A percentile compares a stretch with the other conserved stretches of the same genome.
phyloP scores from a whole-genome alignment of 2,113 vertebrate genomes.

The Onychostruthus taczanowskii region DNA sequence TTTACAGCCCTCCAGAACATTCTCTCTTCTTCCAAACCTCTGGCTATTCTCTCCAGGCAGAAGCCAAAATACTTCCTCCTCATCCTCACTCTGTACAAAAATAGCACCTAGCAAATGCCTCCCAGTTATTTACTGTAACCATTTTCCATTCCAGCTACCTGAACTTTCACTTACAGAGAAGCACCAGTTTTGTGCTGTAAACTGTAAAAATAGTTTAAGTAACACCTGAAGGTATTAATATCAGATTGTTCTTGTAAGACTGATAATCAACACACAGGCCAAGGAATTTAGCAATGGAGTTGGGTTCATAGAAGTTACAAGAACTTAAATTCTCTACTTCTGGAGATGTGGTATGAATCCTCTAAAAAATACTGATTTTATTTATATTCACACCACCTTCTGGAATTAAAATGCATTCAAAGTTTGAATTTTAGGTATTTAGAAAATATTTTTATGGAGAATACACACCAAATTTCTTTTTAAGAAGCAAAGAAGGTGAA shows the following conservation, averaged over 20 bases:
- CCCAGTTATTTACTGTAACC: neutral
- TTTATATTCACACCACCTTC: neutral
- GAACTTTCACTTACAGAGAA: neutral
- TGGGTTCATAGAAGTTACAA: neutral
- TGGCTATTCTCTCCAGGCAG: neutral
- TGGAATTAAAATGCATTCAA: neutral
- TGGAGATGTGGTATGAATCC: neutral
- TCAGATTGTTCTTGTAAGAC: neutral
- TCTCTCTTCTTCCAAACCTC: fast-evolving
- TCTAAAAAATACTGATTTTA: neutral
- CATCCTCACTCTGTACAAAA: neutral
- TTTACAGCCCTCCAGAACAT: neutral
- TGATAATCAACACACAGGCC: neutral
- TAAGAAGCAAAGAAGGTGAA: neutral
- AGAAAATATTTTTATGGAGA: neutral
- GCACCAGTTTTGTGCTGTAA: neutral
- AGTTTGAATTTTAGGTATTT: neutral
- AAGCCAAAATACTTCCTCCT: neutral
- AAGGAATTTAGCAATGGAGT: neutral
- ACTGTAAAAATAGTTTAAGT: neutral
- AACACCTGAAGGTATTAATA: neutral
- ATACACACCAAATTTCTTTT: neutral
- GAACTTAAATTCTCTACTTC: neutral
- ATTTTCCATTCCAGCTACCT: neutral
- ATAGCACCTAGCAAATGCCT: neutral